phyloP scores from a whole-genome alignment of 2,113 vertebrate genomes.

The Channa maculata region DNA sequence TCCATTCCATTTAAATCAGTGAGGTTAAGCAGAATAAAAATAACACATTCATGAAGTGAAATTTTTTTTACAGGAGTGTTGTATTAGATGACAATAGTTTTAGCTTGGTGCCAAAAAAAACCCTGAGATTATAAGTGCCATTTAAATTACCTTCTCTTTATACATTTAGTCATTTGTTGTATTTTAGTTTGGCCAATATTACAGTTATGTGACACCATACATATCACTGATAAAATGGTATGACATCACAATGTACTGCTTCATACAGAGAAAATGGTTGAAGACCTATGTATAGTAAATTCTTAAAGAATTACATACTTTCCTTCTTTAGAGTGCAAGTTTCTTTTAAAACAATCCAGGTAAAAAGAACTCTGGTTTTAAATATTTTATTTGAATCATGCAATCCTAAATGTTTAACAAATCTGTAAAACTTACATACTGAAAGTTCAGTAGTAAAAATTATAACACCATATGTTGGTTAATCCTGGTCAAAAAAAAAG shows the following conservation, averaged over 20 bases:
- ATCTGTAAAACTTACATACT: conserved; percentile 48
- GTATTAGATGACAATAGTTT: too few relatives aligned
- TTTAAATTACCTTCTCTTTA: too few relatives aligned
- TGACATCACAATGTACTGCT: background rate
- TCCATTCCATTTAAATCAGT: too few relatives aligned
- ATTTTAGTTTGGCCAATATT: too few relatives aligned
- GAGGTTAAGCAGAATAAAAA: too few relatives aligned
- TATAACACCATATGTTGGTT: background rate
- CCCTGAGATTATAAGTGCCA: too few relatives aligned
- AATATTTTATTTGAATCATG: conserved; percentile 45
- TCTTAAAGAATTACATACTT: background rate
- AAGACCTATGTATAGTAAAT: background rate
- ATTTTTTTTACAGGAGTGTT: too few relatives aligned
- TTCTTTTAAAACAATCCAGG: background rate
- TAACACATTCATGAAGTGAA: too few relatives aligned
- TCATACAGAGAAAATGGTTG: background rate
- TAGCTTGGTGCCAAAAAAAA: too few relatives aligned
- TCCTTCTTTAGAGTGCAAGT: background rate
- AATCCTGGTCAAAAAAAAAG: conserved; percentile 20
- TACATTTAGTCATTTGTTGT: too few relatives aligned
- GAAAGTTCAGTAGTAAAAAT: conserved; percentile 1
- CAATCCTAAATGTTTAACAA: conserved; percentile 28
- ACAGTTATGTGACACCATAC: too few relatives aligned
- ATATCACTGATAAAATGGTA: background rate
- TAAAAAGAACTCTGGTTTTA: background rate